phyloP scores from a whole-genome alignment of 2,113 vertebrate genomes.

The Colistium nudipinnis region DNA sequence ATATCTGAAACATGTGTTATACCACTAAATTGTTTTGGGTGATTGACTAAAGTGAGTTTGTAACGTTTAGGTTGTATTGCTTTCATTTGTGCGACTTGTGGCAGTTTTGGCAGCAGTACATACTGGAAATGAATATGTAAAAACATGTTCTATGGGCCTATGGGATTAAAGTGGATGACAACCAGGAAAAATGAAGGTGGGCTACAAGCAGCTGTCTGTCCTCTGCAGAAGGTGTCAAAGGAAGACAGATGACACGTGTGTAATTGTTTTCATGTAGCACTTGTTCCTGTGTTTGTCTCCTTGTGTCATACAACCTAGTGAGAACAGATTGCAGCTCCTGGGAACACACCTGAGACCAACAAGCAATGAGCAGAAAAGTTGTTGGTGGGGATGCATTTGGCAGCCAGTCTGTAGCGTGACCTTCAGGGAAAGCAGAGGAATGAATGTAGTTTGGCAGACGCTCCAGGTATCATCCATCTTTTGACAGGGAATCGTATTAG shows the following conservation, averaged over 20 bases:
- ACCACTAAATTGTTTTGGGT: no score
- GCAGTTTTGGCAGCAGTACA: no score
- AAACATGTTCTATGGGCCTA: no score
- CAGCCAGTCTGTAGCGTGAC: slow-evolving; percentile 46
- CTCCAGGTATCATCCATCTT: slow-evolving; percentile 59
- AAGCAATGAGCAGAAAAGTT: slow-evolving; percentile 10
- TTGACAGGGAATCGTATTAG: slow-evolving; percentile 57
- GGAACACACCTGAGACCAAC: slow-evolving; percentile 55
- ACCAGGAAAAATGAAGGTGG: not conserved
- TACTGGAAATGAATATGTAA: no score
- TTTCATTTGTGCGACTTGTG: no score
- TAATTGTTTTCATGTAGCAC: slow-evolving; percentile 19
- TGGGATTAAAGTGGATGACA: not conserved
- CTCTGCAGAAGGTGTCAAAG: slow-evolving; percentile 21
- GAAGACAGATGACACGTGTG: slow-evolving; percentile 32
- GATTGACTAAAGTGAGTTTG: no score
- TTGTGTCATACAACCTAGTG: slow-evolving; percentile 22
- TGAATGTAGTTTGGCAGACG: slow-evolving; percentile 49
- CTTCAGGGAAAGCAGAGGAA: slow-evolving; percentile 53
- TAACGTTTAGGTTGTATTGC: no score
- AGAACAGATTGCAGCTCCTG: slow-evolving; percentile 46
- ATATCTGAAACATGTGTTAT: no score
- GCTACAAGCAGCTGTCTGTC: not conserved
- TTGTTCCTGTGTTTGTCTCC: slow-evolving; percentile 20
- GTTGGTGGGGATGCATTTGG: slow-evolving; percentile 2